These are phyloP conservation scores for Apodemia duryi DNA, from an alignment of 2,888 invertebrate species.

Conservation along the genomic window DNA sequence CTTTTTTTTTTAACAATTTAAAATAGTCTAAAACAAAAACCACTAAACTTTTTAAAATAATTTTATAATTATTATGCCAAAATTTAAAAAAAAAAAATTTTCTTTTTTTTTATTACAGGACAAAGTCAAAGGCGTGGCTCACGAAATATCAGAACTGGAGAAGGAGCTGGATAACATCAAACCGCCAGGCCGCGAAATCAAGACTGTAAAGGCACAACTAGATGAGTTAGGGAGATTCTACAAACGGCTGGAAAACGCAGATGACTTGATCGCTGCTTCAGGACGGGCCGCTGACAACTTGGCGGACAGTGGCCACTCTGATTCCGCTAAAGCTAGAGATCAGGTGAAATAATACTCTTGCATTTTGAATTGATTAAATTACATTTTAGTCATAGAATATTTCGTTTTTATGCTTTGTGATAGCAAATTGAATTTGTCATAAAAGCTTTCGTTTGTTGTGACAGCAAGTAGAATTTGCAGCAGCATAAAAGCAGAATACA, in stretches of 20 bases:
- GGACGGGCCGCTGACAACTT: slow-evolving; percentile 87
- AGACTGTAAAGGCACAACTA: slow-evolving; percentile 89
- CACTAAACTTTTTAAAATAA: too few species aligned
- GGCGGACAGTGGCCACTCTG: slow-evolving; percentile 91
- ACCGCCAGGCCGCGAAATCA: slow-evolving; percentile 92
- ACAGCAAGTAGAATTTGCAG: too few species aligned
- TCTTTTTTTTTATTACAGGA: slow-evolving; percentile 26
- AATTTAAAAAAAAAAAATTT: too few species aligned
- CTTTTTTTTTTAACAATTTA: too few species aligned
- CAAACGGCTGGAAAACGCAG: slow-evolving; percentile 82
- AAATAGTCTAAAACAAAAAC: too few species aligned
- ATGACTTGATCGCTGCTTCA: slow-evolving; percentile 83
- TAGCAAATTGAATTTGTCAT: too few species aligned
- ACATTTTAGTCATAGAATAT: too few species aligned
- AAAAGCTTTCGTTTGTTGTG: too few species aligned
- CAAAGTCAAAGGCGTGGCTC: slow-evolving; percentile 86
- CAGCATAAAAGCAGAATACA: too few species aligned
- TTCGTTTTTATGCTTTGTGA: too few species aligned
- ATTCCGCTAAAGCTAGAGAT: slow-evolving; percentile 88
- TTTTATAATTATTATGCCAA: too few species aligned
- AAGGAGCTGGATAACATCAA: slow-evolving; percentile 91
- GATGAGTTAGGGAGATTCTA: slow-evolving; percentile 87
- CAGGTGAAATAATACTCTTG: slow-evolving; percentile 73
- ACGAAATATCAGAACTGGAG: slow-evolving; percentile 89
- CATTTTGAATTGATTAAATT: too few species aligned